These are phyloP conservation scores for Brachyptera risi DNA, from an alignment of 2,888 invertebrate genomes.

Conservation along the genomic window DNA sequence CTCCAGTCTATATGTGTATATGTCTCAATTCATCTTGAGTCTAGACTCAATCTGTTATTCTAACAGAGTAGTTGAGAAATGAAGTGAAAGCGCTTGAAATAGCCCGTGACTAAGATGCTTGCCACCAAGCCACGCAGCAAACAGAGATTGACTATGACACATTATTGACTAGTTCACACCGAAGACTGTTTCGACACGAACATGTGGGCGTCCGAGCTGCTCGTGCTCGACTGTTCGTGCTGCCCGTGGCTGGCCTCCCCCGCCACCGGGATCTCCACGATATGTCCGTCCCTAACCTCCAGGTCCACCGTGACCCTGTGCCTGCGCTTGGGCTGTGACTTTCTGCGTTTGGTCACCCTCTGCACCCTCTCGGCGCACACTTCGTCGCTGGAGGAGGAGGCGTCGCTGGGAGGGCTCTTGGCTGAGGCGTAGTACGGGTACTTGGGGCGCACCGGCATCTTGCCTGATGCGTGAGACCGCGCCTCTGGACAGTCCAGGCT, in stretches of 20 bases:
- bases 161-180: too few species aligned
- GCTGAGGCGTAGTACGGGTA: constrained; percentile 41
- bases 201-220: constrained; percentile 15
- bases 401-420: constrained; percentile 40
- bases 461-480: not conserved
- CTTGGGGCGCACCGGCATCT: constrained; percentile 34
- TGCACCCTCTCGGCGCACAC: constrained; percentile 12
- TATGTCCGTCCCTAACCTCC: constrained; percentile 45
- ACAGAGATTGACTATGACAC: too few species aligned
- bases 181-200: constrained; percentile 33
- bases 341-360: constrained; percentile 39
- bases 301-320: constrained; percentile 45
- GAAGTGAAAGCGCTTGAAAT: too few species aligned
- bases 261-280: constrained; percentile 36
- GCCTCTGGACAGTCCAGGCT: not conserved
- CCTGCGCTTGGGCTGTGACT: constrained; percentile 42
- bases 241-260: not conserved
- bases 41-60: too few species aligned
- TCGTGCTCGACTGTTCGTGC: constrained; percentile 19
- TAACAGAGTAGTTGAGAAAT: too few species aligned
- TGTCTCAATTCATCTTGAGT: too few species aligned
- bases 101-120: too few species aligned
- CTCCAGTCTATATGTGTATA: too few species aligned
- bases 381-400: constrained; percentile 38
- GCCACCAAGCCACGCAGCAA: too few species aligned